Base-by-base conservation (phyloP, 2,797 vertebrate species). In the Chromis chromis region DNA sequence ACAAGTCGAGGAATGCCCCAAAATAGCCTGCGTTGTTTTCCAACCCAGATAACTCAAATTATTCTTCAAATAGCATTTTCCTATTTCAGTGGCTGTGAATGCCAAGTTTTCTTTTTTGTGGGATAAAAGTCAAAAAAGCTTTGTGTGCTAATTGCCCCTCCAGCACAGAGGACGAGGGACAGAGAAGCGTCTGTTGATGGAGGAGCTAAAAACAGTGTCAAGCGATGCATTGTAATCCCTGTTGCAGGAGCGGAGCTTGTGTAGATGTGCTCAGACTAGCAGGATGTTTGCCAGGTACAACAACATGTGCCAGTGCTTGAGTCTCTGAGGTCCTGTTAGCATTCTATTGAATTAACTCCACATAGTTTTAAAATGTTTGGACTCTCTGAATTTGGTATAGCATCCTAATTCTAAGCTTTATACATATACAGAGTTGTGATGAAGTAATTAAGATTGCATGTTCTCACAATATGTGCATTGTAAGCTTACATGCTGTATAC, bases 21-120 rank as follows among this genome's bases (percentile, higher is more conserved):
- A 88, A 89, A 89, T 89, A 89, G 70, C 69, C 74, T 1, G 42
- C 9, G 16, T 82, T 89, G 81, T 87, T 89, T 83, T 81, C 59
- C 71, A 83, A 80, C 61, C 76, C 62, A 88, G 64, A 86, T 86
- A 86, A 70, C 70, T 78, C 33, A 2, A 77, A 78, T 84, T 52
- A 86, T 81, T 81, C 73, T 79, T 78, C 66, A 86, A 76, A 84
- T 86, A 27, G 54, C 31, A 31, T 73, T 82, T 78, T 65, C 31
- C 75, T 68, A 17, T 83, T 78, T 76, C 65, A 50, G 27, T 50
- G 79, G 25, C 76, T 69, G 33, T 25, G 19, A 76, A 70, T 65
- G 70, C 70, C 71, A 67, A 31, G 17, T 70, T 46, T 75, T 73
- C 8, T 57, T 75, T 25, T 79, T 77, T 66, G 52, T 57, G 60